Conservation (phyloP, 2,888 invertebrate genomes). For the Plebejus melissa region DNA sequence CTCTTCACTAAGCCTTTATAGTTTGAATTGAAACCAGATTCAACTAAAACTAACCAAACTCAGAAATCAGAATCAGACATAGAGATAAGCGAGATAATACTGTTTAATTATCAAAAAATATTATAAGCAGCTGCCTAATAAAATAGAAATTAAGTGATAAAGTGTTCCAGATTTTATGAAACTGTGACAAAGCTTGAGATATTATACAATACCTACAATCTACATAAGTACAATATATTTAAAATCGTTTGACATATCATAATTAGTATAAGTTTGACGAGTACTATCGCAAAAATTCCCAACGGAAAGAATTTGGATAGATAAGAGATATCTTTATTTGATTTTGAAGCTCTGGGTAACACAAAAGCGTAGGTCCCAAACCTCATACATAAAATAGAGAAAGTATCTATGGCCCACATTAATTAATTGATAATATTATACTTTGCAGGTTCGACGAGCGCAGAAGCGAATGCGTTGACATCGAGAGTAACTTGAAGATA, state of each 20-base stretch:
- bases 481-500: conserved; percentile 48
- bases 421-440: background rate
- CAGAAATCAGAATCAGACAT: background rate
- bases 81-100: background rate
- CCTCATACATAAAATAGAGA: background rate
- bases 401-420: background rate
- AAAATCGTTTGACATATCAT: too few relatives aligned
- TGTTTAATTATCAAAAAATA: background rate
- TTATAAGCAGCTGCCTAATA: background rate
- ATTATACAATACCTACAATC: background rate
- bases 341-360: too few relatives aligned
- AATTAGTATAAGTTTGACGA: too few relatives aligned
- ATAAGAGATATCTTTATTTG: too few relatives aligned
- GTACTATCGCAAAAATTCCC: too few relatives aligned
- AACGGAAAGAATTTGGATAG: too few relatives aligned
- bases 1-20: background rate
- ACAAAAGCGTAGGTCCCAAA: too few relatives aligned
- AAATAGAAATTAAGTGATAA: background rate
- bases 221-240: too few relatives aligned
- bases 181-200: background rate
- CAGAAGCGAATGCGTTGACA: conserved; percentile 48
- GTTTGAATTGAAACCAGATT: background rate
- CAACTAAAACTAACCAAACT: background rate
- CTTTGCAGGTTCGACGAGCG: conserved; percentile 56
- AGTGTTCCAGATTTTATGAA: conserved; percentile 4